Evolutionary conservation across 2,888 invertebrate genomes (phyloP).

Genomic region (Alitta virens): DNA sequence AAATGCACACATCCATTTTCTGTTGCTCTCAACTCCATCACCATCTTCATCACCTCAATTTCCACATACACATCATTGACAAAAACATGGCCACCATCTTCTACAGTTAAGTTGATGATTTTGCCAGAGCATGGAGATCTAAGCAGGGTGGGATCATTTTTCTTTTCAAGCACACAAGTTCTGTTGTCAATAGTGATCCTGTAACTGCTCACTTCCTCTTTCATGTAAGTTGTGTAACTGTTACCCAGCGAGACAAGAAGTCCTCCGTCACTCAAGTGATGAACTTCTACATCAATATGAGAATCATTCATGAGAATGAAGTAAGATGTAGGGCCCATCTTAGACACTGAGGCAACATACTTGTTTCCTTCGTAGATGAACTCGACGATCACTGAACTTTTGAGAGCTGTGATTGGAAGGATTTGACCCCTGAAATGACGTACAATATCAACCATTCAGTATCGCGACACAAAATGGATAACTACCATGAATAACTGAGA

Average conservation of each 20-base stretch:
- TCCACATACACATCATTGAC: constrained; percentile 94
- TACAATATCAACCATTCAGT: no score
- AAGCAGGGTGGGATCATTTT: constrained; percentile 93
- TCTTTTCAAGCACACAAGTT: constrained; percentile 96
- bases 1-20: constrained; percentile 88
- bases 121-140: constrained; percentile 95
- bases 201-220: constrained; percentile 93
- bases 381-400: constrained; percentile 84
- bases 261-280: constrained; percentile 65
- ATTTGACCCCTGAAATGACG: constrained; percentile 78
- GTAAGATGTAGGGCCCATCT: constrained; percentile 87
- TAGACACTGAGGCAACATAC: constrained; percentile 75
- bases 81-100: constrained; percentile 90
- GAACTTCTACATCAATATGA: constrained; percentile 92
- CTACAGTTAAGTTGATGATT: constrained; percentile 81
- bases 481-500: no score
- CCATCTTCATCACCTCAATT: constrained; percentile 99
- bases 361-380: constrained; percentile 85
- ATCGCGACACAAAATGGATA: no score
- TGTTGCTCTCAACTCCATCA: constrained; percentile 88
- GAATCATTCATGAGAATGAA: constrained; percentile 93
- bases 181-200: constrained; percentile 76
- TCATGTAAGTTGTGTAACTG: constrained; percentile 93
- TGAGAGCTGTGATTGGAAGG: constrained; percentile 84
- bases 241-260: constrained; percentile 88